Base-by-base conservation (phyloP, 2,113 vertebrate genomes). In the Motacilla tschutschensis region DNA sequence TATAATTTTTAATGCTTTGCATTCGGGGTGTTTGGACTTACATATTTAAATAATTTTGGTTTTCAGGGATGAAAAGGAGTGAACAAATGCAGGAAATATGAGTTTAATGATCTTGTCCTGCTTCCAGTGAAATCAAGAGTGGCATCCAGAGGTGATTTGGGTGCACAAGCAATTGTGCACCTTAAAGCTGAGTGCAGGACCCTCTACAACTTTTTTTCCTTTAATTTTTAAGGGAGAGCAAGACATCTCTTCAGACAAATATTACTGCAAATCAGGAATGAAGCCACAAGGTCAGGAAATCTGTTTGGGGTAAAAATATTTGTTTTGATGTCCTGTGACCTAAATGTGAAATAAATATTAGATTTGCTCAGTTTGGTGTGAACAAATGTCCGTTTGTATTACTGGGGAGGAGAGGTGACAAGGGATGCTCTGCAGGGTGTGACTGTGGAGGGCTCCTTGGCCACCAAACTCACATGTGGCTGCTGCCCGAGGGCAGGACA, bases 331-430 rank as follows among this genome's bases (percentile, higher is more conserved):
- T 74, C 67, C 71, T 81, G 66, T 83, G 80, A 92, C 85, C 90
- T 94, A 83, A 89, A 93, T 85, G 80, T 81, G 90, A 86, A 89
- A 94, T 85, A 92, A 91, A 92, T 83, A 33, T 63, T 62, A 93
- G 65, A 80, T 91, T 89, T 87, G 80, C 80, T 88, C 74, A 72
- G 70, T 88, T 85, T 62, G 90, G 63, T 93, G 88, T 86, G 82
- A 95, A 89, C n/a, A 86, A 66, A 76, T 85, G 85, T 81, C 85
- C 0, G 0, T 89, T 89, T 62, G 0, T 83, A 14, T 91, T 83
- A 78, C 47, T 0, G 3, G 74, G 38, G 60, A 85, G 76, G 35
- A 67, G 91, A 93, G 80, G 63, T 88, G 80, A 85, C 78, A 83
- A 83, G 69, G 58, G 65, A 67, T 78, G 80, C 57, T 55, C 57